Conservation (phyloP, 2,797 vertebrate genomes). For the Vultur gryphus region DNA sequence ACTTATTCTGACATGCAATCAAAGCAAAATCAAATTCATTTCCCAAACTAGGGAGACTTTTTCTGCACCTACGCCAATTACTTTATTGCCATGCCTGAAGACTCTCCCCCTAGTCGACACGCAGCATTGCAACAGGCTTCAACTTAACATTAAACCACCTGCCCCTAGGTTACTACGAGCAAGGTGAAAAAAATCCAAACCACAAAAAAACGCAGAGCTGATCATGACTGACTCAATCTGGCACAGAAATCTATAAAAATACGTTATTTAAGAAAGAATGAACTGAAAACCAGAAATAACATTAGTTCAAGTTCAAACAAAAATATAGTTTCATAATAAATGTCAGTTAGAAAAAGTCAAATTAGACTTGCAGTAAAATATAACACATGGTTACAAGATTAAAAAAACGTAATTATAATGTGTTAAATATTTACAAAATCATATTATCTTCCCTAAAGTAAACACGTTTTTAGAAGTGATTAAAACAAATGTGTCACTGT, state of each 20-base stretch:
- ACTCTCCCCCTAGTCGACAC: fast-evolving
- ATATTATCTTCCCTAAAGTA: neutral
- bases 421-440: neutral
- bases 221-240: neutral
- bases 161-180: neutral
- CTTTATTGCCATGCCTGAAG: neutral
- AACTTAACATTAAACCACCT: neutral
- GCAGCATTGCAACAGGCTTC: neutral
- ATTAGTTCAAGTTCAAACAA: neutral
- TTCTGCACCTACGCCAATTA: neutral
- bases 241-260: neutral
- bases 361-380: neutral
- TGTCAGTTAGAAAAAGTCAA: neutral
- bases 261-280: neutral
- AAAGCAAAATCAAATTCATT: neutral
- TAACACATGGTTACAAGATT: neutral
- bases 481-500: neutral
- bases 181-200: neutral
- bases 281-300: neutral
- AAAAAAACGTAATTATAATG: neutral
- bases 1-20: neutral
- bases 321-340: neutral
- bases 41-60: neutral
- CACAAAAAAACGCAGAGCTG: neutral
- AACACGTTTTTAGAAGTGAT: neutral